Evolutionary conservation across 1,140 invertebrate genomes (phyloP).

Genomic region (Temnothorax longispinosus): DNA sequence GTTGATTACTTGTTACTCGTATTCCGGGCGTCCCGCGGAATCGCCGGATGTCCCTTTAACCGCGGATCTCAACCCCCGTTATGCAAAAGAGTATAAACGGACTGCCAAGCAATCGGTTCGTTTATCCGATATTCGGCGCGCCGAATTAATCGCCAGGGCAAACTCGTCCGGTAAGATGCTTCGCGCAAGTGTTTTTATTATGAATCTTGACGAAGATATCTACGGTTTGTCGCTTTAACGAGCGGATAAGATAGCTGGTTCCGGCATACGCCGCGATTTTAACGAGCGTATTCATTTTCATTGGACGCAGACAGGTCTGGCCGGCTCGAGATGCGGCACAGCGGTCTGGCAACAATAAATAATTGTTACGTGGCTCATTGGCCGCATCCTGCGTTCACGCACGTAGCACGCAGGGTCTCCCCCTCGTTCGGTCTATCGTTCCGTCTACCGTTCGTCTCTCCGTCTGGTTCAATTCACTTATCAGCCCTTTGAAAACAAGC

Average conservation of each 20-base stretch:
- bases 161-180: neutral
- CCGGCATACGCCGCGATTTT: conserved; percentile 63
- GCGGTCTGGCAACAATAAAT: conserved; percentile 83
- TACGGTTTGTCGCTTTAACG: neutral
- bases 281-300: conserved; percentile 71
- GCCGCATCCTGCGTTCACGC: conserved; percentile 82
- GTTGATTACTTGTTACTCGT: conserved; percentile 65
- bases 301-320: conserved; percentile 72
- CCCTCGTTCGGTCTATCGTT: conserved; percentile 80
- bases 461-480: conserved; percentile 75
- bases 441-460: conserved; percentile 78
- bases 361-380: conserved; percentile 84
- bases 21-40: neutral
- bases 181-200: conserved; percentile 9
- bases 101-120: neutral
- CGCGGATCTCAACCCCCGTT: neutral
- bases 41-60: neutral
- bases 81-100: neutral
- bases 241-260: conserved; percentile 15
- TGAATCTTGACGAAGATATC: neutral
- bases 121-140: neutral
- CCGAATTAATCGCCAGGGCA: neutral
- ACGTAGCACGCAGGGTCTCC: conserved; percentile 71
- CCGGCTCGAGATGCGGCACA: conserved; percentile 60
- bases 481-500: conserved; percentile 61